Base-by-base conservation (phyloP, 2,888 invertebrate species). In the Galerucella nymphaeae region DNA sequence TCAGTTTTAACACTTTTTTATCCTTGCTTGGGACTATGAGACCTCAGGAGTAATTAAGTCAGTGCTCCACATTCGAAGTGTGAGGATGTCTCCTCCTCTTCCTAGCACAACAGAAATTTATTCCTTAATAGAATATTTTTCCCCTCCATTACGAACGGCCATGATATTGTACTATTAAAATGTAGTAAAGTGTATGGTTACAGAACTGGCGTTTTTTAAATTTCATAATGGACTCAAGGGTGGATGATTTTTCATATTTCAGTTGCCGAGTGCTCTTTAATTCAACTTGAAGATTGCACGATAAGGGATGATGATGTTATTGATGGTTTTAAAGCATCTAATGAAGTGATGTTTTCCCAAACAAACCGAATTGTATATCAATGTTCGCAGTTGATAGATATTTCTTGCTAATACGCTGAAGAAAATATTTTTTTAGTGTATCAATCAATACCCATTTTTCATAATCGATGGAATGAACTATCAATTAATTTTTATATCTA, bases 171-270 rank as follows among this genome's bases (percentile, higher is more conserved):
- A 38, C 30, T 38, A 38, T 38, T 38, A 38, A 38, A 38, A 38
- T 38, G 9, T 83, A 83, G 84, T 82, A 68, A 64, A 64, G 67
- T 67, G 65, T 83, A 78, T 77, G 81, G 80, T 83, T 83, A 82
- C 67, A 64, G 18, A 11, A 65, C n/a, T 55, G 72, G 70, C 63
- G 75, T 77, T 71, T 75, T 78, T 75, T 76, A 79, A 76, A 79
- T 78, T 76, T 76, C 75, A 79, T 76, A 72, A 67, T 71, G 67
- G 65, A 68, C 68, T 74, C 65, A 62, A 65, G 57, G 50, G 42
- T 38, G 20, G 67, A 48, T 66, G 70, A 66, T 66, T 73, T 67
- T 69, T 64, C 70, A 70, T 70, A 70, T 63, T 73, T 70, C 16
- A 30, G 50, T 48, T 61, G 50, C 16, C 59, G 30, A 53, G 64